Conservation (phyloP, 2,113 vertebrate genomes). For the Platysternon megacephalum region DNA sequence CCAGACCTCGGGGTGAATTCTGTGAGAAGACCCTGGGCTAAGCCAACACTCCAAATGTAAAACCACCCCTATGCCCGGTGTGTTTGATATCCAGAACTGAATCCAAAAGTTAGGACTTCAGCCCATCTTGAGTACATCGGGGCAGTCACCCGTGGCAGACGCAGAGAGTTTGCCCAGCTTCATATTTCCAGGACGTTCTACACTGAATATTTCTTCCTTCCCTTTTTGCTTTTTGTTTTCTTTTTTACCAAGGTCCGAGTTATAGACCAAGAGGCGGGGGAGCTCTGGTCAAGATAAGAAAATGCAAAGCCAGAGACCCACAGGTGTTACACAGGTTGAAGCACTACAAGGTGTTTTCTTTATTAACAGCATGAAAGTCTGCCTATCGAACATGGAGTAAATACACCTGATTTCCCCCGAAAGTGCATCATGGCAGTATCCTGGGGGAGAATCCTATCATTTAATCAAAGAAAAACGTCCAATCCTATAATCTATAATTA, state of each 20-base stretch:
- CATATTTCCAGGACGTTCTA: neutral
- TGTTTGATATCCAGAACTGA: neutral
- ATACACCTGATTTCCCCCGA: conserved; percentile 60
- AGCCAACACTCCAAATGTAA: neutral
- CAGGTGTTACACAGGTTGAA: conserved; percentile 57
- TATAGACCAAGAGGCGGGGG: neutral
- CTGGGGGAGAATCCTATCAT: conserved; percentile 48
- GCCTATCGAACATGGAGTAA: conserved; percentile 64
- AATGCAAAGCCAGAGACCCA: conserved; percentile 39
- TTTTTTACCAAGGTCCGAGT: neutral
- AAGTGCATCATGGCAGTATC: conserved; percentile 52
- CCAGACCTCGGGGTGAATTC: neutral
- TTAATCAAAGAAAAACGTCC: conserved; percentile 71
- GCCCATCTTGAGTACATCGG: neutral
- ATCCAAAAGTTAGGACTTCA: neutral
- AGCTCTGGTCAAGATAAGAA: neutral
- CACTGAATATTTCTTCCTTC: neutral
- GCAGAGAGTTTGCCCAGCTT: neutral
- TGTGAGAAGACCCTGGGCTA: neutral
- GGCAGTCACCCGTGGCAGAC: neutral
- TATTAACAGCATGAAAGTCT: conserved; percentile 71
- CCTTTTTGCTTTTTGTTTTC: neutral
- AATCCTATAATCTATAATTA: conserved; percentile 77
- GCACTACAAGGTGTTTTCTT: conserved; percentile 46
- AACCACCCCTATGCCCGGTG: neutral